Conservation (phyloP, 2,797 vertebrate species). For the Xyrichtys novacula region DNA sequence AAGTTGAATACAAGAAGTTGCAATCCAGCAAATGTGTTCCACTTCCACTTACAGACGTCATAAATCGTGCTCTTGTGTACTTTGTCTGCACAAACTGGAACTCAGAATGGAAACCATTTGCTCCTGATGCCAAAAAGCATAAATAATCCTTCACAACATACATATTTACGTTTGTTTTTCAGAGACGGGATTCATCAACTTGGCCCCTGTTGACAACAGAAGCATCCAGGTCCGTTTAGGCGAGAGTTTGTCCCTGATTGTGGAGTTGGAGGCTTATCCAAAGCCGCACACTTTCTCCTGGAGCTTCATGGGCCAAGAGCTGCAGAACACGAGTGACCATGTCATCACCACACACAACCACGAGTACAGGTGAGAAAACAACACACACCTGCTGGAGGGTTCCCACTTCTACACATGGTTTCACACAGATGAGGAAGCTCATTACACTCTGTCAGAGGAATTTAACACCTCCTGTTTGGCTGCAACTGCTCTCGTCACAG, state of each 20-base stretch:
- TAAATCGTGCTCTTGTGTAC: too few species aligned
- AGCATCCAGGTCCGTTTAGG: conserved; percentile 91
- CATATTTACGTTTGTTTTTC: conserved; percentile 49
- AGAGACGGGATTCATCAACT: conserved; percentile 93
- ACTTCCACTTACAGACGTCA: too few species aligned
- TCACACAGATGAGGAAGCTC: conserved; percentile 27
- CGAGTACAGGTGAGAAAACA: conserved; percentile 86
- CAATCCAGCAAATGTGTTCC: too few species aligned
- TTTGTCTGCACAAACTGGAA: too few species aligned
- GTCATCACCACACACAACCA: conserved; percentile 87
- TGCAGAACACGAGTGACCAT: conserved; percentile 92
- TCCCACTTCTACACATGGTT: conserved; percentile 4
- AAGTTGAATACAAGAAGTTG: too few species aligned
- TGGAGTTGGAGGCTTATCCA: conserved; percentile 92
- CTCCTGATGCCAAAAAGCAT: background rate
- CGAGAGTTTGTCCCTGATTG: conserved; percentile 89
- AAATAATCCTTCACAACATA: background rate
- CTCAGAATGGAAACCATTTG: too few species aligned
- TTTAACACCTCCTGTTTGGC: conserved; percentile 45
- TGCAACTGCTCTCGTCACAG: conserved; percentile 15
- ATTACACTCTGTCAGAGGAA: conserved; percentile 51
- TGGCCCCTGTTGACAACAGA: conserved; percentile 83
- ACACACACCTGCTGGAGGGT: background rate
- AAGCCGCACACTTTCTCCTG: conserved; percentile 86
- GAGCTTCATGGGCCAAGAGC: conserved; percentile 89